phyloP scores from a whole-genome alignment of 2,888 invertebrate species.

The Seira musarum region DNA sequence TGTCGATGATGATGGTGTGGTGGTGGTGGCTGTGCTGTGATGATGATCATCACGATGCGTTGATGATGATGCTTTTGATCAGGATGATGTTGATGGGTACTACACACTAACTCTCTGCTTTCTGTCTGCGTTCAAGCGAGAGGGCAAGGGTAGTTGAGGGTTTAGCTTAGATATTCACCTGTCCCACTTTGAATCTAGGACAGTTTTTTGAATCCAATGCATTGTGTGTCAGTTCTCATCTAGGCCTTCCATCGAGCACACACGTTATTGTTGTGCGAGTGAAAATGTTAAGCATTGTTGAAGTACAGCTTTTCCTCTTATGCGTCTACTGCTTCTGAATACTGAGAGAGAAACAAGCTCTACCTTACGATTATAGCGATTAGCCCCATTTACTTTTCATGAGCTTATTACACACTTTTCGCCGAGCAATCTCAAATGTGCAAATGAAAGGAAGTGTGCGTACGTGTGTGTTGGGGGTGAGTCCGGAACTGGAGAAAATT shows the following conservation, averaged over 20 bases:
- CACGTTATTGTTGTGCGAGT: constrained; percentile 48
- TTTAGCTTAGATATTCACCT: constrained; percentile 68
- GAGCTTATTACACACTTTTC: constrained; percentile 43
- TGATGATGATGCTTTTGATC: constrained; percentile 33
- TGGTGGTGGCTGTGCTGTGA: too few relatives aligned
- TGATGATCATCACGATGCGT: too few relatives aligned
- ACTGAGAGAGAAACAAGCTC: constrained; percentile 35
- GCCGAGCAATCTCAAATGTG: background rate
- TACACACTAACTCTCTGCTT: constrained; percentile 42
- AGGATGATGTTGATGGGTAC: constrained; percentile 52
- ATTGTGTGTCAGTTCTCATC: constrained; percentile 70
- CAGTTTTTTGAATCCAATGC: constrained; percentile 67
- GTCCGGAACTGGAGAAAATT: constrained; percentile 24
- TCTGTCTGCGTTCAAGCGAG: constrained; percentile 51
- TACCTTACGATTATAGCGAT: constrained; percentile 49
- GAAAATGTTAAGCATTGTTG: constrained; percentile 49
- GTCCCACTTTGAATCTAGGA: constrained; percentile 68
- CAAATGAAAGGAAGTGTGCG: constrained; percentile 28
- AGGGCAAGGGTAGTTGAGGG: constrained; percentile 66
- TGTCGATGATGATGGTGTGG: constrained; percentile 29
- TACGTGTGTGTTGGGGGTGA: constrained; percentile 4
- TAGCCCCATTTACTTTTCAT: constrained; percentile 62
- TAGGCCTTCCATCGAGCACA: constrained; percentile 67
- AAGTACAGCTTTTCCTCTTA: constrained; percentile 44
- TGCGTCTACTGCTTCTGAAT: constrained; percentile 13